phyloP scores from a whole-genome alignment of 2,797 vertebrate species.

The Lates japonicus region DNA sequence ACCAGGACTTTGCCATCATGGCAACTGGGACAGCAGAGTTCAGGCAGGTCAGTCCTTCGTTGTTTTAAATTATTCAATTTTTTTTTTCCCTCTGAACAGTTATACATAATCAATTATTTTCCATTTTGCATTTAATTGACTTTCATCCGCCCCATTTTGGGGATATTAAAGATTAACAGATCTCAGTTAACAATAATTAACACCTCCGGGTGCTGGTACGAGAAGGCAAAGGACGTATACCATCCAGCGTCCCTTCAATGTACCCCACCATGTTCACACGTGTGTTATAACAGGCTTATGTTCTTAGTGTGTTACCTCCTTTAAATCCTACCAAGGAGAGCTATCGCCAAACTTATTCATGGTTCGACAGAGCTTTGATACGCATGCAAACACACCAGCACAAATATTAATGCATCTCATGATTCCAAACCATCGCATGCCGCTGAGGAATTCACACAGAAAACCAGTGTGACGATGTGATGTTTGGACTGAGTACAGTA shows the following conservation, averaged over 20 bases:
- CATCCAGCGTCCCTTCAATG: slow-evolving; percentile 33
- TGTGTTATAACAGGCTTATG: slow-evolving; percentile 86
- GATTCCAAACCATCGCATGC: slow-evolving; percentile 57
- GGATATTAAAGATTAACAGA: background rate
- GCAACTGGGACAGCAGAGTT: no score
- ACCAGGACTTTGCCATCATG: no score
- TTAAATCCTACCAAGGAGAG: slow-evolving; percentile 75
- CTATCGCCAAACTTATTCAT: slow-evolving; percentile 69
- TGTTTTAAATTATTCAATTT: background rate
- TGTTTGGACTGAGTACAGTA: slow-evolving; percentile 16
- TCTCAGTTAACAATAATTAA: slow-evolving; percentile 30
- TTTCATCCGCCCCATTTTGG: background rate
- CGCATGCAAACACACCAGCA: slow-evolving; percentile 36
- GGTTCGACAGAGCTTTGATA: slow-evolving; percentile 47
- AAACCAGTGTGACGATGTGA: slow-evolving; percentile 36
- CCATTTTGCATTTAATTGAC: background rate
- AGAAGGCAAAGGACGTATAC: slow-evolving; percentile 21
- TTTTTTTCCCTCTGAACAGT: background rate
- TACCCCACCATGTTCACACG: slow-evolving; percentile 73
- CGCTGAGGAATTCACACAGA: slow-evolving; percentile 56
- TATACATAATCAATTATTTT: no score
- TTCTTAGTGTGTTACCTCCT: slow-evolving; percentile 75
- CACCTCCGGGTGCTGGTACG: slow-evolving; percentile 37
- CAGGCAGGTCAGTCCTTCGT: background rate
- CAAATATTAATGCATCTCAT: slow-evolving; percentile 48